phyloP scores from a whole-genome alignment of 2,113 vertebrate species.

The Syrrhaptes paradoxus region DNA sequence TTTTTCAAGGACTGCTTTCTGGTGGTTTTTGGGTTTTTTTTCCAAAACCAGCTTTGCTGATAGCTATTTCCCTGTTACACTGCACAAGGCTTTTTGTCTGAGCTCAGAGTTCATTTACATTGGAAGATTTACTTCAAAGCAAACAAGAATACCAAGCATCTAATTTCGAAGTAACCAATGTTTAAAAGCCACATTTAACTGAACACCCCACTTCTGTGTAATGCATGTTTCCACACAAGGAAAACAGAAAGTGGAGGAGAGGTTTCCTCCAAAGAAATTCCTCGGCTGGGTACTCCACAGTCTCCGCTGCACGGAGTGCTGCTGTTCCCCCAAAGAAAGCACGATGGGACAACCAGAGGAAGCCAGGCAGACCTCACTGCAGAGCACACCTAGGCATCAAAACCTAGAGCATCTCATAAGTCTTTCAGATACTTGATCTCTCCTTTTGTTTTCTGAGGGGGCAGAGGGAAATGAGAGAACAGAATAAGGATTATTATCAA shows the following conservation, averaged over 20 bases:
- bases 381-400: background rate
- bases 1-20: background rate
- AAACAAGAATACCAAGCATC: background rate
- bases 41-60: background rate
- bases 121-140: constrained; percentile 39
- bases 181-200: constrained; percentile 43
- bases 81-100: background rate
- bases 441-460: background rate
- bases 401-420: background rate
- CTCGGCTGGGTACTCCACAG: background rate
- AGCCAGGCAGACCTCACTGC: background rate
- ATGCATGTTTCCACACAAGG: background rate
- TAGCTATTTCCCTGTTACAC: background rate
- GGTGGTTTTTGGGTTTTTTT: background rate
- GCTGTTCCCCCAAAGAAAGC: background rate
- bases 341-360: background rate
- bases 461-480: background rate
- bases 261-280: background rate
- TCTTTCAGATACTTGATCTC: background rate
- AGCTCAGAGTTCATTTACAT: background rate
- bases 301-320: background rate
- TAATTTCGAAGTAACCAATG: background rate
- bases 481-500: background rate
- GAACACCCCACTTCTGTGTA: background rate
- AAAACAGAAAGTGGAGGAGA: background rate